Conservation (phyloP, 1,140 invertebrate genomes). For the Maniola jurtina region DNA sequence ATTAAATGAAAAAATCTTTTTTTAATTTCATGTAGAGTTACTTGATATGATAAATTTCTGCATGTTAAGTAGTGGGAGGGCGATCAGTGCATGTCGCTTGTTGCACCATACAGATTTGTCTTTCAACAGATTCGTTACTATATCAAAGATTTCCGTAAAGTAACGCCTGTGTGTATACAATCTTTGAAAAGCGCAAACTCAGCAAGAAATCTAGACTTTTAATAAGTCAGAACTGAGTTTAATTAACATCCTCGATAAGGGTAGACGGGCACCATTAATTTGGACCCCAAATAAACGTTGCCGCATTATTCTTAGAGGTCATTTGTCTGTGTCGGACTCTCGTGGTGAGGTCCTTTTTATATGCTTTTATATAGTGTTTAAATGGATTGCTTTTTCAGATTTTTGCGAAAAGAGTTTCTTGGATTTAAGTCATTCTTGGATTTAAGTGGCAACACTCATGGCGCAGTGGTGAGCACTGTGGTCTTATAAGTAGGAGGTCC, state of each 20-base stretch:
- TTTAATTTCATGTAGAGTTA: too few species aligned
- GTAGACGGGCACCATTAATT: slow-evolving; percentile 48
- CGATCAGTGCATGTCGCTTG: too few species aligned
- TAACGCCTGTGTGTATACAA: too few species aligned
- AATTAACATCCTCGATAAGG: slow-evolving; percentile 44
- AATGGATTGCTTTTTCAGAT: slow-evolving; percentile 19
- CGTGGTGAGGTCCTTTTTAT: slow-evolving; percentile 21
- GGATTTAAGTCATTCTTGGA: background rate
- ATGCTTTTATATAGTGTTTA: slow-evolving; percentile 25
- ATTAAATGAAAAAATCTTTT: too few species aligned
- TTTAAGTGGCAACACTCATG: background rate
- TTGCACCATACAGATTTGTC: too few species aligned
- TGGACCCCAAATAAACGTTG: slow-evolving; percentile 51
- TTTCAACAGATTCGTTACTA: too few species aligned
- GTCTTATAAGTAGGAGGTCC: too few species aligned
- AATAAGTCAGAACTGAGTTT: slow-evolving; percentile 29
- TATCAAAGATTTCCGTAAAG: too few species aligned
- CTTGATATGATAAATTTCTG: too few species aligned
- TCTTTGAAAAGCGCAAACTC: too few species aligned
- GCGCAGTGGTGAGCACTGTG: background rate
- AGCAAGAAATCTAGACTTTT: background rate
- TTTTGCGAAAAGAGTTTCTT: background rate
- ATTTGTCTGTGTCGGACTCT: slow-evolving; percentile 47
- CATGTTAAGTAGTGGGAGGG: too few species aligned
- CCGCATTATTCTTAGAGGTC: slow-evolving; percentile 48